Conservation (phyloP, 1,140 invertebrate genomes). For the Aphelenchoides fujianensis region DNA sequence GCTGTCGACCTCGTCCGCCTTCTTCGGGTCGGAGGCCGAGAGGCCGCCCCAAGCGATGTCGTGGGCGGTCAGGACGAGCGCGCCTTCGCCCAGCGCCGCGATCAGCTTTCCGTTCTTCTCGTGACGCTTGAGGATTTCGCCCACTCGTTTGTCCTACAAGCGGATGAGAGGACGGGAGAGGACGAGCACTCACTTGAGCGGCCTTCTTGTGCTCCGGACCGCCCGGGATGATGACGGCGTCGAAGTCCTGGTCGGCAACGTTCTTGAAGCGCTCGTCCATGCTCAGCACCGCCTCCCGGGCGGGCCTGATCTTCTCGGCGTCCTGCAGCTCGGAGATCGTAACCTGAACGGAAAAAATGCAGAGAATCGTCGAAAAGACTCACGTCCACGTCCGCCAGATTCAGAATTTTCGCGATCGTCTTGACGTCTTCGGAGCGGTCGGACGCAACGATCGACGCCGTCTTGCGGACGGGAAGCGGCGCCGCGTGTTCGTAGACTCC, state of each 20-base stretch:
- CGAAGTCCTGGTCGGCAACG: conserved; percentile 64
- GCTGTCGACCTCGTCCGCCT: conserved; percentile 34
- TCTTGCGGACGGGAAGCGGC: conserved; percentile 49
- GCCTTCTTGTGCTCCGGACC: conserved; percentile 77
- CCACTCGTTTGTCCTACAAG: conserved; percentile 71
- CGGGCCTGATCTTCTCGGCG: too few species aligned
- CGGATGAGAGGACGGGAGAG: too few species aligned
- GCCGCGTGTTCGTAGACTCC: too few species aligned
- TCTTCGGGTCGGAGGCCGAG: conserved; percentile 83
- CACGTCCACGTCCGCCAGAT: conserved; percentile 77
- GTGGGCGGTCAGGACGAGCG: conserved; percentile 80
- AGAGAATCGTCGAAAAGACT: conserved; percentile 31
- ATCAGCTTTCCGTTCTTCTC: conserved; percentile 73
- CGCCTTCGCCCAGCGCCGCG: conserved; percentile 87
- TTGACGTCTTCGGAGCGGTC: conserved; percentile 93
- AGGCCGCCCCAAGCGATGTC: conserved; percentile 75
- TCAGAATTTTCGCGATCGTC: conserved; percentile 82
- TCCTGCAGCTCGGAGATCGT: too few species aligned
- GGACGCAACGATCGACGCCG: conserved; percentile 70
- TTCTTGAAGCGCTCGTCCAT: conserved; percentile 46
- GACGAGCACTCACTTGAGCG: too few species aligned
- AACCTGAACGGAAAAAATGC: too few species aligned
- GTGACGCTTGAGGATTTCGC: conserved; percentile 75
- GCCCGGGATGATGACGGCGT: conserved; percentile 84
- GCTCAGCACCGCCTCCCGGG: too few species aligned